Base-by-base conservation (phyloP, 2,797 vertebrate genomes). In the Pantherophis vulpinus region DNA sequence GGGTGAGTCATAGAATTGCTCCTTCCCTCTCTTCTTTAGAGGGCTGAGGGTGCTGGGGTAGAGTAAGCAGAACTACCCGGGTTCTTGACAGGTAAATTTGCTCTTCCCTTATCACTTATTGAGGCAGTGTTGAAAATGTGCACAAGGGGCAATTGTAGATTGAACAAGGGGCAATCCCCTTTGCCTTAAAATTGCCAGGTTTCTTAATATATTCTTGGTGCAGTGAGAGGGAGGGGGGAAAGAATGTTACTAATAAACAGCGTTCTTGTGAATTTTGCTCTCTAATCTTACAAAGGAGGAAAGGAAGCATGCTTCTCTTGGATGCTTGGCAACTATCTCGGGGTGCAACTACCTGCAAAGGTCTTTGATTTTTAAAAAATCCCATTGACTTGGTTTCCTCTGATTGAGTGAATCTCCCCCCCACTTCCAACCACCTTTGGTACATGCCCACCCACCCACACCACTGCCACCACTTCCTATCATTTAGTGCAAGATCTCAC, bases 41-140 rank as follows among this genome's bases (percentile, higher is more conserved):
- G 27, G 51, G n/a, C 95, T 29, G 6, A 27, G 11, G 93, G 92
- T 90, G 74, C 94, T 60, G 93, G 70, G 70, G 59, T 0, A 0
- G 66, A 90, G 93, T 94, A 87, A 93, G 94, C 4, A n/a, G 70
- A 0, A 12, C 94, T 94, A 92, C 56, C 93, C 94, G 74, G 20
- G 92, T 91, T 92, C 94, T 95, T 91, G 10, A 56, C 96, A 96
- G 97, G 97, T 97, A 96, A 94, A 29, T 66, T 88, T 2, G 58
- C 89, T 95, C 88, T 74, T 95, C 94, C 88, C 93, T 86, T 93
- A 90, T 23, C 0, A 0, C 10, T 60, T 86, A 25, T 37, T 87
- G 14, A 90, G 20, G 10, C 59, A 32, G 56, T 0, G 0, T 87
- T 89, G 58, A 20, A 91, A 93, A 88, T 2, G 56, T 0, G 0